phyloP scores from a whole-genome alignment of 2,113 vertebrate genomes.

The Sclerurus mexicanus region DNA sequence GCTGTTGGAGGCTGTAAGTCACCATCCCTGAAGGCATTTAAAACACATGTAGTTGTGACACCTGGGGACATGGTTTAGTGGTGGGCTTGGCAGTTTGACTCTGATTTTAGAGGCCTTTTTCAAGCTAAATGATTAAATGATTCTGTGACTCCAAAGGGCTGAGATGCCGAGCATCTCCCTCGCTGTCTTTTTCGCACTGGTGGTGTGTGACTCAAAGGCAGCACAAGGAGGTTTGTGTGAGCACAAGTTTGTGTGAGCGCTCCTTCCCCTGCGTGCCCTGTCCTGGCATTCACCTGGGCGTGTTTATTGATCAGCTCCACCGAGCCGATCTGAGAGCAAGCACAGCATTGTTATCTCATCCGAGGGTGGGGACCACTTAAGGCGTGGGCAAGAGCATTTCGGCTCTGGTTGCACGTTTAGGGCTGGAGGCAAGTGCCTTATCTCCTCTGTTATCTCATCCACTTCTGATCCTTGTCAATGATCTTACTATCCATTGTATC shows the following conservation, averaged over 20 bases:
- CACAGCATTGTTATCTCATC: background rate
- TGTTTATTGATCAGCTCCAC: background rate
- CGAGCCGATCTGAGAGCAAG: background rate
- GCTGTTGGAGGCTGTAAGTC: background rate
- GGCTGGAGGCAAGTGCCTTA: background rate
- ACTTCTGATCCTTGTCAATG: background rate
- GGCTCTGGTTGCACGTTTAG: background rate
- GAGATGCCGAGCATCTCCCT: background rate
- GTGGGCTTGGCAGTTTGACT: background rate
- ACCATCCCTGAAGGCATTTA: background rate
- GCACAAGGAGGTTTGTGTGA: background rate
- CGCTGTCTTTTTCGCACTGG: background rate
- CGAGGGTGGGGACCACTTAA: fast-evolving
- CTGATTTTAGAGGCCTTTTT: background rate
- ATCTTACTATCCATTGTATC: background rate
- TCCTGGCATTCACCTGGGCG: background rate
- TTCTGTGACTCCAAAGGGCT: background rate
- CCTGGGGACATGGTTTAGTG: background rate
- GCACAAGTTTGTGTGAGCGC: too few species aligned
- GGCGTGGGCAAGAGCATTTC: fast-evolving
- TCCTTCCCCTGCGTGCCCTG: fast-evolving
- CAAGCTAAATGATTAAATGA: background rate
- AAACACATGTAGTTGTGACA: background rate
- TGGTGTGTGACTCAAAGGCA: fast-evolving
- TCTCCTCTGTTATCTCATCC: background rate